A percentile compares a stretch with the other conserved stretches of the same genome.
Conservation (phyloP, 2,113 vertebrate genomes). For the Pseudorasbora parva region DNA sequence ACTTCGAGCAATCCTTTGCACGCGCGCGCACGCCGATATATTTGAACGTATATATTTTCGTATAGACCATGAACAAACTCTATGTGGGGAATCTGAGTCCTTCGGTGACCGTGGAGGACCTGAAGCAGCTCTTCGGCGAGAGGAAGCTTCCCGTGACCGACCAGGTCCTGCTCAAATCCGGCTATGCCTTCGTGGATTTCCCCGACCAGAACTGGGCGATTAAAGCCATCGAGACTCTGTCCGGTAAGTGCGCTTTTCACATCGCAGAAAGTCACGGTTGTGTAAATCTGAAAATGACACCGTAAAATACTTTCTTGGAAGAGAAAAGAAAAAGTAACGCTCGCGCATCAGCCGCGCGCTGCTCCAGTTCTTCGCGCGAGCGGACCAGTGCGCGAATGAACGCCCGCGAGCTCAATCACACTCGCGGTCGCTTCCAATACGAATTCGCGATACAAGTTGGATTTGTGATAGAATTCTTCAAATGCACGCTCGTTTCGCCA, state of each 20-base stretch:
- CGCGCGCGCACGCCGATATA: slow-evolving; percentile 61
- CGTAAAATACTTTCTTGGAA: slow-evolving; percentile 48
- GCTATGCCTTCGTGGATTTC: slow-evolving; percentile 95
- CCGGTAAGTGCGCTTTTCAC: slow-evolving; percentile 80
- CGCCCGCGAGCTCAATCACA: slow-evolving; percentile 64
- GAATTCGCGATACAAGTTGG: slow-evolving; percentile 19
- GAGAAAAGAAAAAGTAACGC: slow-evolving; percentile 58
- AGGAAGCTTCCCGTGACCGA: slow-evolving; percentile 87
- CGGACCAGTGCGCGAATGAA: slow-evolving; percentile 66
- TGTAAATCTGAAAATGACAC: slow-evolving; percentile 50
- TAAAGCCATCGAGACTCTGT: slow-evolving; percentile 89
- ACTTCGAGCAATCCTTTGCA: slow-evolving; percentile 63
- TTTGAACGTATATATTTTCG: slow-evolving; percentile 69
- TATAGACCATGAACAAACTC: slow-evolving; percentile 93
- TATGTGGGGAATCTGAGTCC: slow-evolving; percentile 95
- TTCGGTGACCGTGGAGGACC: slow-evolving; percentile 91
- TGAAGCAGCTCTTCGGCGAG: slow-evolving; percentile 89
- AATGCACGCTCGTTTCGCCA: neutral
- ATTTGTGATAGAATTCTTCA: slow-evolving; percentile 16
- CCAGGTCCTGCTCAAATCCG: slow-evolving; percentile 89
- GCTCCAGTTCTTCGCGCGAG: slow-evolving; percentile 68
- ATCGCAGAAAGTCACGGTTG: neutral
- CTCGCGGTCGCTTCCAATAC: slow-evolving; percentile 3
- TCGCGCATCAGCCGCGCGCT: slow-evolving; percentile 53
- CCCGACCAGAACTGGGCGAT: slow-evolving; percentile 95